Percentiles rank a stretch among this genome's conserved stretches.
Evolutionary conservation across 2,113 vertebrate genomes (phyloP).

Genomic region (Agapornis roseicollis): DNA sequence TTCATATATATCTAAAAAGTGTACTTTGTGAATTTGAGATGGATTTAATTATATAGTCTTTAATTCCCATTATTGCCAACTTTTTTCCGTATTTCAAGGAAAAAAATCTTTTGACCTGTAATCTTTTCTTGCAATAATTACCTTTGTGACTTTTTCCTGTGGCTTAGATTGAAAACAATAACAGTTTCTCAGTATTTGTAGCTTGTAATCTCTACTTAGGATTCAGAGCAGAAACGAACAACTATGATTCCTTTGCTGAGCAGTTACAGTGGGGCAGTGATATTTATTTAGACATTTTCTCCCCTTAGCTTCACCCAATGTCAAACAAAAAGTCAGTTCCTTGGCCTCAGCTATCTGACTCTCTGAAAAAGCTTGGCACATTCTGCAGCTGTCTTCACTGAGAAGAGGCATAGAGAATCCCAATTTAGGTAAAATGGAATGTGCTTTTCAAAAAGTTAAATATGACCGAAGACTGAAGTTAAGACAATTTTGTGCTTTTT

Average conservation of each 20-base stretch:
- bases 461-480: neutral
- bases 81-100: neutral
- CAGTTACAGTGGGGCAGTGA: rapidly evolving
- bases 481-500: neutral
- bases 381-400: neutral
- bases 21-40: neutral
- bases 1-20: neutral
- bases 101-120: neutral
- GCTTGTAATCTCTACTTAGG: neutral
- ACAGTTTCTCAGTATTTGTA: neutral
- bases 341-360: neutral
- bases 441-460: neutral
- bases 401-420: rapidly evolving
- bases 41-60: neutral
- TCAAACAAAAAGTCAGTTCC: neutral
- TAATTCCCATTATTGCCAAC: neutral
- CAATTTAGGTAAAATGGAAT: neutral
- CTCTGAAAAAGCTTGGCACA: neutral
- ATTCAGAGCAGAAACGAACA: neutral
- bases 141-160: neutral
- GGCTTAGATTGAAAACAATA: neutral
- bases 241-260: neutral
- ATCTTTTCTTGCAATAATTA: conserved; percentile 1
- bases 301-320: neutral
- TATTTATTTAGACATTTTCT: neutral